Percentiles rank a stretch among this genome's conserved stretches.
phyloP scores from a whole-genome alignment of 92 coral and sea anemone species.

The Ricordea florida region DNA sequence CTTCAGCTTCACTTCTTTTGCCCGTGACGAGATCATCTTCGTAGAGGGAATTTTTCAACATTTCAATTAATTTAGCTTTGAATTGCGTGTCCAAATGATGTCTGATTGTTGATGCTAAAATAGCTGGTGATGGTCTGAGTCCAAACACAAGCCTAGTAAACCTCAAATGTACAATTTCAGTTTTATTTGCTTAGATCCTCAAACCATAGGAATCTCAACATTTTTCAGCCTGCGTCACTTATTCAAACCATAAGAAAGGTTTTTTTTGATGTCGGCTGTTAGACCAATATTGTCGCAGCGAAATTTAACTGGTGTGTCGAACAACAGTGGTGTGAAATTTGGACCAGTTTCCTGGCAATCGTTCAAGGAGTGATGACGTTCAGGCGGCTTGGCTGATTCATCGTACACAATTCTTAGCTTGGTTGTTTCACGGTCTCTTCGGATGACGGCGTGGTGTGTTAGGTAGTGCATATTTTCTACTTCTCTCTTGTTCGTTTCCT shows the following conservation, averaged over 20 bases:
- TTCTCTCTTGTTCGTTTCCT: neutral
- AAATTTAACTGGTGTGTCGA: constrained; percentile 26
- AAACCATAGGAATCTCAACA: constrained; percentile 14
- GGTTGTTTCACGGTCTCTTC: constrained; percentile 33
- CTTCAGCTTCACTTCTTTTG: neutral
- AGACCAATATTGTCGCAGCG: constrained; percentile 35
- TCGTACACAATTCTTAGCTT: constrained; percentile 40
- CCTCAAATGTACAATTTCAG: neutral
- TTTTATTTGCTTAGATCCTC: neutral
- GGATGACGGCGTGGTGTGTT: constrained; percentile 30
- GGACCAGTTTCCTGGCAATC: constrained; percentile 36
- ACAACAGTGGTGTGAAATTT: constrained; percentile 38
- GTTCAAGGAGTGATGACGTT: constrained; percentile 1
- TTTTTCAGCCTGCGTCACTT: too few relatives aligned
- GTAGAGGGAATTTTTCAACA: neutral
- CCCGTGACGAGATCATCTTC: neutral
- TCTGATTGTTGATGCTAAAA: constrained; percentile 13
- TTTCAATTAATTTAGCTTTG: constrained; percentile 14
- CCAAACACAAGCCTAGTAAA: constrained; percentile 36
- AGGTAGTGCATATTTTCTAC: constrained; percentile 1
- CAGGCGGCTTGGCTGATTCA: constrained; percentile 29
- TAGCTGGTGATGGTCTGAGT: constrained; percentile 25
- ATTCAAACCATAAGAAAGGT: neutral
- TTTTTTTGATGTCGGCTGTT: constrained; percentile 11
- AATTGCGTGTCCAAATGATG: constrained; percentile 16